These are phyloP conservation scores for Ectropis crepuscularia DNA, from an alignment of 2,888 invertebrate genomes.

Conservation along the genomic window DNA sequence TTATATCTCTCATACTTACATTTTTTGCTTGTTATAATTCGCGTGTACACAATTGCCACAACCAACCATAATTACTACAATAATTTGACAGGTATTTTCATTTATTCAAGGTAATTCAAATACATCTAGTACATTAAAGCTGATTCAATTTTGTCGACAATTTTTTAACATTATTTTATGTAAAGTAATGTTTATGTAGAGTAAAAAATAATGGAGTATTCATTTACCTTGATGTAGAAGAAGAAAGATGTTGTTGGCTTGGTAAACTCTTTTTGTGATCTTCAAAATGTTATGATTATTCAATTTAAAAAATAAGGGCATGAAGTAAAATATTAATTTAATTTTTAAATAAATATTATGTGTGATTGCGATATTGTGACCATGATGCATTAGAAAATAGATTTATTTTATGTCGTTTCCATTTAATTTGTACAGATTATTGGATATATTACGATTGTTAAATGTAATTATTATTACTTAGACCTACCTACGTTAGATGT, in stretches of 20 bases:
- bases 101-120: no score
- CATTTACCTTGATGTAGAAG: no score
- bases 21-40: neutral
- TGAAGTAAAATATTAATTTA: neutral
- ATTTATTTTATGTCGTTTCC: neutral
- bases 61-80: no score
- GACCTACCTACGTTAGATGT: conserved; percentile 60
- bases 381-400: neutral
- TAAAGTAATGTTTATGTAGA: no score
- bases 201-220: no score
- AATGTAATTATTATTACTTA: conserved; percentile 29
- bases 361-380: neutral
- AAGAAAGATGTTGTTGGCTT: neutral
- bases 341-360: neutral
- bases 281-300: neutral
- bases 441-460: conserved; percentile 40
- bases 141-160: no score
- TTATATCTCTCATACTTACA: no score
- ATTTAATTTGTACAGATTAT: conserved; percentile 47
- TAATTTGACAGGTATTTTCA: no score
- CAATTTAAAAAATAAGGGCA: no score
- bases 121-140: no score
- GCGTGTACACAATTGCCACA: neutral
- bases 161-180: no score
- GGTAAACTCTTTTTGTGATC: conserved; percentile 2